Evolutionary conservation across 2,113 vertebrate genomes (phyloP).

Genomic region (mouse (Mus musculus)): DNA sequence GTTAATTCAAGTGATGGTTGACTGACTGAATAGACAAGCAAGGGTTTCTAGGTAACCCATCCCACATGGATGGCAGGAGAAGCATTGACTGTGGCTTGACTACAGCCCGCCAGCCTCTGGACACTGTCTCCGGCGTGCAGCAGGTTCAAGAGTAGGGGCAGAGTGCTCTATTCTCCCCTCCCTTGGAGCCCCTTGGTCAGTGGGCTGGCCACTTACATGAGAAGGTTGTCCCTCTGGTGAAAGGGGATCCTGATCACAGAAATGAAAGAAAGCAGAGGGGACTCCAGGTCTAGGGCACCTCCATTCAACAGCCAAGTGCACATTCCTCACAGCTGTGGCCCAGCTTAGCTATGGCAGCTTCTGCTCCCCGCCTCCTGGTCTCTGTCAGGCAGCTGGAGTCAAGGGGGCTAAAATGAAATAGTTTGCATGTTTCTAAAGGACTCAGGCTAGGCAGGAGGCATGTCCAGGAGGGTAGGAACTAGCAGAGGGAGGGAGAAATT

Average conservation of each 20-base stretch:
- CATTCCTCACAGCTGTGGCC: background rate
- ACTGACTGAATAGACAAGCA: background rate
- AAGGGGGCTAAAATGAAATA: background rate
- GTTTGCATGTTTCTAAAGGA: background rate
- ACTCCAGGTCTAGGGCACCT: background rate
- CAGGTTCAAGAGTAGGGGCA: background rate
- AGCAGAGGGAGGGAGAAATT: background rate
- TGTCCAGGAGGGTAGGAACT: background rate
- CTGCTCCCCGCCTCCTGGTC: background rate
- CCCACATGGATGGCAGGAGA: background rate
- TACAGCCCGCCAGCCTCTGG: background rate
- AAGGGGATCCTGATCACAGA: conserved; percentile 27
- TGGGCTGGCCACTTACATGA: background rate
- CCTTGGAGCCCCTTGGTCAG: background rate
- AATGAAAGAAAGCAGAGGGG: background rate
- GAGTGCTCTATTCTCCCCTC: background rate
- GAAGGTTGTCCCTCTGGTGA: background rate
- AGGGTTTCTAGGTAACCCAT: background rate
- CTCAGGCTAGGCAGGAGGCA: background rate
- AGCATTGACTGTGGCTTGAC: background rate
- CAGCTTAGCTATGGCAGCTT: background rate
- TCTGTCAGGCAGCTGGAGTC: background rate
- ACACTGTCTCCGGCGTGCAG: background rate
- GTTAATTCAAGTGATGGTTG: background rate
- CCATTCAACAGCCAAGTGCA: background rate